A percentile compares a stretch with the other conserved stretches of the same genome.
Conservation (phyloP, 2,888 invertebrate genomes). For the Clivina fossor region DNA sequence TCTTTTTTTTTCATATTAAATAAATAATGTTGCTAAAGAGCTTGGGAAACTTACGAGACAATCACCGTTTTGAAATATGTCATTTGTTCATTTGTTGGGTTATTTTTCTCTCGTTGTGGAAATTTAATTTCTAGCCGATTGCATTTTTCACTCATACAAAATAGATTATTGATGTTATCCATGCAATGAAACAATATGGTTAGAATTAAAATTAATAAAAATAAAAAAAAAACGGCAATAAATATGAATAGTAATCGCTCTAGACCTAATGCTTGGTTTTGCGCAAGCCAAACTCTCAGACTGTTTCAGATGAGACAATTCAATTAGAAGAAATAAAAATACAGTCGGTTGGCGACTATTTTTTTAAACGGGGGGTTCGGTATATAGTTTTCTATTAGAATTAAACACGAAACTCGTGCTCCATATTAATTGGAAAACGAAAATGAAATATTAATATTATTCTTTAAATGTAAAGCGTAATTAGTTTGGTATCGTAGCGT, state of each 20-base stretch:
- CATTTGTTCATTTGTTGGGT: background rate
- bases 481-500: slow-evolving; percentile 32
- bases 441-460: slow-evolving; percentile 34
- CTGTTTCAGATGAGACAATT: slow-evolving; percentile 21
- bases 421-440: slow-evolving; percentile 33
- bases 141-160: background rate
- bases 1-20: slow-evolving; percentile 11
- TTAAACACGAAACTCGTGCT: slow-evolving; percentile 32
- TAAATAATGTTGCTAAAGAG: slow-evolving; percentile 11
- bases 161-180: background rate
- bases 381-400: slow-evolving; percentile 20
- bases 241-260: no score
- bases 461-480: slow-evolving; percentile 33
- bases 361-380: slow-evolving; percentile 16
- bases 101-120: background rate
- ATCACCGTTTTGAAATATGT: slow-evolving; percentile 1
- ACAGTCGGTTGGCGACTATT: no score
- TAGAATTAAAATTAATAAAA: slow-evolving; percentile 22
- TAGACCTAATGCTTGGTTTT: no score
- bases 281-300: slow-evolving; percentile 19
- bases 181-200: slow-evolving; percentile 17
- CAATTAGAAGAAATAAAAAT: slow-evolving; percentile 30
- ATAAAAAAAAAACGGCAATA: slow-evolving; percentile 20
- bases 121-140: background rate
- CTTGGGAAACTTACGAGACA: slow-evolving; percentile 6